Evolutionary conservation across 2,113 vertebrate species (phyloP).

Genomic region (Corythornis madagascariensis): DNA sequence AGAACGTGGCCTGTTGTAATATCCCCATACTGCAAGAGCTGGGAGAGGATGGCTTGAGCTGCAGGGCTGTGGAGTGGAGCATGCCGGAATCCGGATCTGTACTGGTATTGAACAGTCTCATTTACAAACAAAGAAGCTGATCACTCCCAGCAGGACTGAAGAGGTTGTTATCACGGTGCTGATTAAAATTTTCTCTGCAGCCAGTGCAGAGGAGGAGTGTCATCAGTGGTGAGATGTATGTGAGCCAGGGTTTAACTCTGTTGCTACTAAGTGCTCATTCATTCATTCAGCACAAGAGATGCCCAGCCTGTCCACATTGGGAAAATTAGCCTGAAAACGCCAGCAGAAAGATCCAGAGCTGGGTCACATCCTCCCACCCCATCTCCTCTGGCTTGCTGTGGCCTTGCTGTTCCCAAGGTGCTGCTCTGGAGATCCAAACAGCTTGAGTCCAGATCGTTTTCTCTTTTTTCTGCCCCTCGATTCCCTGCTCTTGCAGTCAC

Average conservation of each 20-base stretch:
- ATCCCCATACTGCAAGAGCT: accelerated
- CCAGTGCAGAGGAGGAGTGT: neutral
- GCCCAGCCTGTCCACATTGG: neutral
- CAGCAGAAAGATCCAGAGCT: neutral
- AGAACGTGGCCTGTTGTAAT: neutral
- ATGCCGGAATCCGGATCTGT: neutral
- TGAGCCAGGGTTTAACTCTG: neutral
- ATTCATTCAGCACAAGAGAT: neutral
- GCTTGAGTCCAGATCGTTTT: neutral
- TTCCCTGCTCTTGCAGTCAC: neutral
- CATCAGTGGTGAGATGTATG: neutral
- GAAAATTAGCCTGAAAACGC: neutral
- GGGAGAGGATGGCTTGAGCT: neutral
- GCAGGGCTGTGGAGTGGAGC: neutral
- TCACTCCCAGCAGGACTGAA: constrained; percentile 11
- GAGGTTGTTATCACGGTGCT: neutral
- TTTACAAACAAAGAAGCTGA: constrained; percentile 48
- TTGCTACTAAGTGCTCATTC: neutral
- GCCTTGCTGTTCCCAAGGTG: neutral
- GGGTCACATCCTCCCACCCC: neutral
- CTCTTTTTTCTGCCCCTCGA: neutral
- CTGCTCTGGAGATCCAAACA: neutral
- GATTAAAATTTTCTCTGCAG: constrained; percentile 22
- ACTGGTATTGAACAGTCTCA: neutral
- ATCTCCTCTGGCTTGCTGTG: neutral